Percentiles rank a stretch among this genome's conserved stretches.
Conservation (phyloP, 2,113 vertebrate genomes). For the Bos taurus region DNA sequence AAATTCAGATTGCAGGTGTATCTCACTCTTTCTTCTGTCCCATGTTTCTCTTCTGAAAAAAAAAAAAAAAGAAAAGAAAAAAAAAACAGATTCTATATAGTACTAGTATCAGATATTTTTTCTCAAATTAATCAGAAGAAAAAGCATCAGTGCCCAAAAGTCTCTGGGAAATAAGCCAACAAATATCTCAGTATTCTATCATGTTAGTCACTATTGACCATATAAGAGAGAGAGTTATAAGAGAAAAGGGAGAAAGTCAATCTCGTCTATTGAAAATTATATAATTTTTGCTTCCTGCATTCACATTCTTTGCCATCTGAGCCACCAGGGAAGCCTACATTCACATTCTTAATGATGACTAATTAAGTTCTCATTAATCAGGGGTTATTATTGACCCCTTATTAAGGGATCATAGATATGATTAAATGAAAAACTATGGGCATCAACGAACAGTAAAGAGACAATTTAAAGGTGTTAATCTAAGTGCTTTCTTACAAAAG, state of each 20-base stretch:
- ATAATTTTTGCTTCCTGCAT: constrained; percentile 37
- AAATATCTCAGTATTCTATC: not conserved
- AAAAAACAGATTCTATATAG: not conserved
- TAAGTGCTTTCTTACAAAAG: not conserved
- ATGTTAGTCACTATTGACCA: constrained; percentile 5
- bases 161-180: not conserved
- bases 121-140: constrained; percentile 15
- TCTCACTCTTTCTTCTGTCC: not conserved
- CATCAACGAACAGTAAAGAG: not conserved
- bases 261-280: not conserved
- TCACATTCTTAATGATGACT: not conserved
- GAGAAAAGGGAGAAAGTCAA: not conserved
- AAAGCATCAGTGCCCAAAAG: not conserved
- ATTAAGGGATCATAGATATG: not conserved
- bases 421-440: constrained; percentile 22
- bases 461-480: constrained; percentile 32
- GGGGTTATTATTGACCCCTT: not conserved
- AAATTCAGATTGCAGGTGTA: not conserved
- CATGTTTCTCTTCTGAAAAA: not conserved
- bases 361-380: not conserved
- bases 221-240: not conserved
- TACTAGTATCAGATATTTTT: not conserved
- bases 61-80: not conserved
- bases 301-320: not conserved
- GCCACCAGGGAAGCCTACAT: not conserved